Conservation (phyloP, 2,797 vertebrate species). For the Labeo calbasu region DNA sequence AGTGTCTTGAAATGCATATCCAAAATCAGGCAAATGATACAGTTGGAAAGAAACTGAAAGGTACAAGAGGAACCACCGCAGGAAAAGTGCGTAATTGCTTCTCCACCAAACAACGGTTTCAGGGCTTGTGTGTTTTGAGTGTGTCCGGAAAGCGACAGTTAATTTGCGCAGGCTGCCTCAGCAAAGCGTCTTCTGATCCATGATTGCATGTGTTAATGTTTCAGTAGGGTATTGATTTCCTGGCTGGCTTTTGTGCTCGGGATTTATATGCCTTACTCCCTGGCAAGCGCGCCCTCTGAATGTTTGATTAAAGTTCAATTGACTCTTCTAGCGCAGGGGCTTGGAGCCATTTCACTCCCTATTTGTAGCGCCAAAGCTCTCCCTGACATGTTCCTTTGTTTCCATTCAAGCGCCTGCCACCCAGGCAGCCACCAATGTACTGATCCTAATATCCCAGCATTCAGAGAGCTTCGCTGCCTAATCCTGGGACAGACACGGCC, state of each 20-base stretch:
- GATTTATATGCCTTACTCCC: conserved; percentile 82
- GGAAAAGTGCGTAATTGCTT: conserved; percentile 67
- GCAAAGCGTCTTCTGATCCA: conserved; percentile 88
- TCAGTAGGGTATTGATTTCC: conserved; percentile 94
- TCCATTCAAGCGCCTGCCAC: conserved; percentile 86
- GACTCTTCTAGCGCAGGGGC: conserved; percentile 83
- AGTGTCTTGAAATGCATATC: conserved; percentile 60
- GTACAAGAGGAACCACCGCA: conserved; percentile 30
- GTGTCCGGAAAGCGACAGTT: conserved; percentile 78
- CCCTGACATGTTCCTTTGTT: conserved; percentile 87
- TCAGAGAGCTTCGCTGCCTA: conserved; percentile 76
- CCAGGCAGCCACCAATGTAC: conserved; percentile 83
- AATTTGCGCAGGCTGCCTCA: conserved; percentile 85
- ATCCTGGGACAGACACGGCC: conserved; percentile 82
- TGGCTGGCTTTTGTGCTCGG: conserved; percentile 86
- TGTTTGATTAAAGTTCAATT: conserved; percentile 97
- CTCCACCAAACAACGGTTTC: conserved; percentile 64
- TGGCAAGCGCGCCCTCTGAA: conserved; percentile 79
- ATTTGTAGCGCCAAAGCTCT: conserved; percentile 84
- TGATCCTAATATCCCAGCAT: conserved; percentile 85
- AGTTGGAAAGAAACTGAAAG: conserved; percentile 41
- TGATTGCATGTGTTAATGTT: conserved; percentile 92
- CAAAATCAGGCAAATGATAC: conserved; percentile 52
- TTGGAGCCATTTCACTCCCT: conserved; percentile 82
- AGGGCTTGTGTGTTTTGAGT: conserved; percentile 74